Conservation (phyloP, 2,113 vertebrate genomes). For the Gavia stellata region DNA sequence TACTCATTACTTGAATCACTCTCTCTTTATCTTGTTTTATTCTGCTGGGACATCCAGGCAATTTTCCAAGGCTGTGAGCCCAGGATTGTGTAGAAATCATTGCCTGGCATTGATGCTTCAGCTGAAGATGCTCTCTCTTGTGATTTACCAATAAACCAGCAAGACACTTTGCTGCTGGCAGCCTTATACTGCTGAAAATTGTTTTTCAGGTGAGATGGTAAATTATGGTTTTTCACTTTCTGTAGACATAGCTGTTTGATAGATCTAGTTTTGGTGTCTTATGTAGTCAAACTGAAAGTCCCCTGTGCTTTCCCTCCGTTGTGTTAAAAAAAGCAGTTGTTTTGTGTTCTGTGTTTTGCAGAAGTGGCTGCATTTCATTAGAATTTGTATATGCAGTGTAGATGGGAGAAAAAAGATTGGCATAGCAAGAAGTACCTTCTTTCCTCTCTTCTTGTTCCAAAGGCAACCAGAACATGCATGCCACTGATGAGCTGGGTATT, state of each 20-base stretch:
- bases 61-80: conserved; percentile 11
- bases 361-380: not conserved
- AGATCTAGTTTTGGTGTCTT: not conserved
- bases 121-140: not conserved
- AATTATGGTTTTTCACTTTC: not conserved
- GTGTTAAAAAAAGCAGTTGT: not conserved
- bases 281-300: not conserved
- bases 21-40: not conserved
- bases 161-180: not conserved
- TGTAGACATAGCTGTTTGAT: not conserved
- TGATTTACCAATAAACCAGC: not conserved
- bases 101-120: not conserved
- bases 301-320: not conserved
- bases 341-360: not conserved
- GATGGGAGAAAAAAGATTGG: not conserved
- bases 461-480: not conserved
- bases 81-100: not conserved
- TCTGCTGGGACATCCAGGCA: not conserved
- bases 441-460: not conserved
- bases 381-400: not conserved
- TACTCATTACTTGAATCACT: not conserved
- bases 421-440: not conserved
- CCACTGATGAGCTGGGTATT: not conserved
- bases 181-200: not conserved
- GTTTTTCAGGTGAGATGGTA: not conserved